Evolutionary conservation across 2,888 invertebrate genomes (phyloP), one percentile per base, ranked within the genome.

Genomic region (Noctuana brunneofusca): DNA sequence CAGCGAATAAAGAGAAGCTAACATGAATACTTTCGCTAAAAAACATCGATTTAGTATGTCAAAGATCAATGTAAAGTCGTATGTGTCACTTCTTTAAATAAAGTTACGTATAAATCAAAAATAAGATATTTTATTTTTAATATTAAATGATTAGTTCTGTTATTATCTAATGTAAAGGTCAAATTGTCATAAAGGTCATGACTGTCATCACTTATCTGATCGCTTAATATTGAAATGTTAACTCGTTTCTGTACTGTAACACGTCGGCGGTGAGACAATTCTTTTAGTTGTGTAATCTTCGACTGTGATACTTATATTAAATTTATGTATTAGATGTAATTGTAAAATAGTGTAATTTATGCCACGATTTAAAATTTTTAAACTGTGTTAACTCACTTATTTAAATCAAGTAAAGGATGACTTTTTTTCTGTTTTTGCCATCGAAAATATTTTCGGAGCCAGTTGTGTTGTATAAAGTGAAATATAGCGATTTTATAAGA

Each of bases 301-400:
- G 89, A 89, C 90, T 91, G 90, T 91, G 90, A 91, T 91, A 91
- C 89, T 90, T 89, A 89, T 89, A 83, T 87, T 88, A 88, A 78
- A 89, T 85, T 87, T 83, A 84, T 88, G 88, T 88, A 87, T 85
- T 89, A 89, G 87, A 78, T 76, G 71, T 82, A 76, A 84, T 83
- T 83, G 77, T 88, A 86, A 82, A 80, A 66, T 80, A 86, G 81
- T 65, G 63, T 75, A 75, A 72, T 68, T 68, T 69, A 70, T 65
- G 69, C 62, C 71, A 71, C 68, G 65, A 65, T 70, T 72, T 69
- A 69, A 69, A 73, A 71, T 68, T 72, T 77, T 74, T 75, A 68
- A 71, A 63, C 67, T 62, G 73, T 75, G 73, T 75, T 59, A 70
- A 71, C 65, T 71, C 71, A 69, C 68, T 65, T 72, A 48, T 60